Evolutionary conservation across 92 coral and sea anemone genomes (phyloP), one percentile per base, ranked within the genome.

Genomic region (Siderastrea radians): DNA sequence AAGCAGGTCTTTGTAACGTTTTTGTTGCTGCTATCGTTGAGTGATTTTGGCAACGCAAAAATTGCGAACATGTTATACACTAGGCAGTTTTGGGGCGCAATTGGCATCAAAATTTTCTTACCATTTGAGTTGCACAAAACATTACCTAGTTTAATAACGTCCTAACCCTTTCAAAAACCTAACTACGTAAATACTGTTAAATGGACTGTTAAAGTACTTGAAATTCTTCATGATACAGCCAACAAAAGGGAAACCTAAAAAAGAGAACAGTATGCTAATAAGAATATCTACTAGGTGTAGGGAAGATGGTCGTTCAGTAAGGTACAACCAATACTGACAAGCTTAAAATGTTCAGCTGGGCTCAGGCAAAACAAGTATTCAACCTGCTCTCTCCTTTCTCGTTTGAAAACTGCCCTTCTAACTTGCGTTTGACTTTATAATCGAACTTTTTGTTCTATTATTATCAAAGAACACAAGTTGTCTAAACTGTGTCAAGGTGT

Each of bases 191-290:
- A 48, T 16, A 72, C 11, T 50, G 9, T 55, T 55, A 55, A 26
- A 26, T 26, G 38, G 38, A 26, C 38, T 55, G 9, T 55, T 57
- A 4, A 38, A 7, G 16, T 3, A 57, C 19, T 55, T 38, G 1
- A 16, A 4, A 14, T 48, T 70, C 16, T 84, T 84, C 81, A 84
- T 66, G 87, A 74, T 13, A 84, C 87, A 9, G 87, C 87, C 63
- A 84, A 74, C 63, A 84, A 55, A 49, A 84, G 87, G 3, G 87
- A 84, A 26, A 84, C 87, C 87, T 84, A 53, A 14, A 65, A 83
- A 26, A 49, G 26, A 62, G 5, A 13, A 74, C 61, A 44, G 15
- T 48, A 54, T 11, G 4, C 19, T 13, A 54, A 44, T 70, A 9
- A 70, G 46, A 38, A 60, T 51, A 17, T 43, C 16, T 15, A 48